Conservation (phyloP, 1,140 invertebrate species). For the Sipha flava region DNA sequence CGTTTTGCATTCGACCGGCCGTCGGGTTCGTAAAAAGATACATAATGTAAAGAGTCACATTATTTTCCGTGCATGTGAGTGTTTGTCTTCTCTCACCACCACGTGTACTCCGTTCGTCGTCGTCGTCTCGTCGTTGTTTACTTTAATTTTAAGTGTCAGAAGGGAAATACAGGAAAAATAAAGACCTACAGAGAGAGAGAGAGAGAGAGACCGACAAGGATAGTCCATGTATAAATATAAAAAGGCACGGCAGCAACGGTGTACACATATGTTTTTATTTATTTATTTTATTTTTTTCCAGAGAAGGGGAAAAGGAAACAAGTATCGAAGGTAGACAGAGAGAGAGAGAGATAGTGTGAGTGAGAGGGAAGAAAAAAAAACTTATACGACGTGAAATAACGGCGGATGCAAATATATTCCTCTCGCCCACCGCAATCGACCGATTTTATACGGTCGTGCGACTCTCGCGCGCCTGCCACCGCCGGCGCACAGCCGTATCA, state of each 20-base stretch:
- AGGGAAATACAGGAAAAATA: not conserved
- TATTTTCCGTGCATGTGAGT: not conserved
- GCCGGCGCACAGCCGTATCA: not conserved
- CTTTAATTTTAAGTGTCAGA: not conserved
- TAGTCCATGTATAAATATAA: not conserved
- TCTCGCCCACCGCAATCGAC: constrained; percentile 4
- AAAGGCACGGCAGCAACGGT: not conserved
- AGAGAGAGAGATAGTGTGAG: no score
- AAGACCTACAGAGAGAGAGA: not conserved
- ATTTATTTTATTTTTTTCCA: no score
- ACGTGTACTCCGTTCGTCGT: not conserved
- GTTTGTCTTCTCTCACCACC: no score
- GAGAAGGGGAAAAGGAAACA: not conserved
- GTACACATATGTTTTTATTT: constrained; percentile 6
- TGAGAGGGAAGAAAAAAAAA: not conserved
- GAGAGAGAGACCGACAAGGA: not conserved
- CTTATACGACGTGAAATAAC: not conserved
- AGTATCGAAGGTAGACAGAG: not conserved
- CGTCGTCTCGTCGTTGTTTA: not conserved
- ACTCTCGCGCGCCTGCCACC: not conserved
- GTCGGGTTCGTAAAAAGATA: not conserved
- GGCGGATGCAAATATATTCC: constrained; percentile 8
- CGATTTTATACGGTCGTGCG: not conserved
- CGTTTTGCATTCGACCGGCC: not conserved
- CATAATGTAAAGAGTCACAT: not conserved